These are phyloP conservation scores for Dicrostonyx torquatus DNA, from an alignment of 2,797 vertebrate species.

Conservation along the genomic window DNA sequence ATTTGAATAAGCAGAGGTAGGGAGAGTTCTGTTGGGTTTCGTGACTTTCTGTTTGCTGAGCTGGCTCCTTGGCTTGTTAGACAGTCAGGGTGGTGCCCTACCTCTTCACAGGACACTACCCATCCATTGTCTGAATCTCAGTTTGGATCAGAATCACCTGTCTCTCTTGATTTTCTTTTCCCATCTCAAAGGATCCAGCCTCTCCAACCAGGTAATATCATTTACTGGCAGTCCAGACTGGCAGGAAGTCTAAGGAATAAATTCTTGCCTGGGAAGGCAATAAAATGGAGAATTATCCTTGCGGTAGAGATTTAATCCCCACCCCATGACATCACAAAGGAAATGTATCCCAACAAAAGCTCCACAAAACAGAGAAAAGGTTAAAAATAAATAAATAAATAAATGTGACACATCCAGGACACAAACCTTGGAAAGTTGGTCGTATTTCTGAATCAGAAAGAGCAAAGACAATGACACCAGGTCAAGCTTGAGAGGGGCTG, in stretches of 20 bases:
- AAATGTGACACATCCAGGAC: conserved; percentile 39
- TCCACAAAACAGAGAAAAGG: conserved; percentile 20
- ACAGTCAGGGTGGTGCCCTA: conserved; percentile 78
- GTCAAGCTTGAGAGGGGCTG: conserved; percentile 48
- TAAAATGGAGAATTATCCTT: conserved; percentile 82
- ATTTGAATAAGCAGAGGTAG: conserved; percentile 87
- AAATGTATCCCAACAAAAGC: conserved; percentile 29
- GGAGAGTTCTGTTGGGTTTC: conserved; percentile 84
- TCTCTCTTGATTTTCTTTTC: conserved; percentile 60
- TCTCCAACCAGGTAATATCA: conserved; percentile 80
- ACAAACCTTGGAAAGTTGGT: conserved; percentile 28
- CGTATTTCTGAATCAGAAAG: conserved; percentile 37
- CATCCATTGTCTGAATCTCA: conserved; percentile 84
- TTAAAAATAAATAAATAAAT: background rate
- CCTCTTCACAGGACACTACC: conserved; percentile 77
- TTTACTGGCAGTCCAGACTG: conserved; percentile 82
- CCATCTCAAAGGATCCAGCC: conserved; percentile 80
- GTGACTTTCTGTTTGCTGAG: conserved; percentile 79
- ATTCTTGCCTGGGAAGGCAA: conserved; percentile 81
- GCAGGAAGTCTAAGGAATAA: conserved; percentile 83
- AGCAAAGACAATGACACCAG: background rate
- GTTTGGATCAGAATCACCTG: conserved; percentile 82
- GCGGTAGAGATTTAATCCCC: conserved; percentile 80
- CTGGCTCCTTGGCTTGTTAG: conserved; percentile 72
- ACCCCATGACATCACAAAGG: conserved; percentile 35